Evolutionary conservation across 2,888 invertebrate species (phyloP).

Genomic region (Melolontha melolontha): DNA sequence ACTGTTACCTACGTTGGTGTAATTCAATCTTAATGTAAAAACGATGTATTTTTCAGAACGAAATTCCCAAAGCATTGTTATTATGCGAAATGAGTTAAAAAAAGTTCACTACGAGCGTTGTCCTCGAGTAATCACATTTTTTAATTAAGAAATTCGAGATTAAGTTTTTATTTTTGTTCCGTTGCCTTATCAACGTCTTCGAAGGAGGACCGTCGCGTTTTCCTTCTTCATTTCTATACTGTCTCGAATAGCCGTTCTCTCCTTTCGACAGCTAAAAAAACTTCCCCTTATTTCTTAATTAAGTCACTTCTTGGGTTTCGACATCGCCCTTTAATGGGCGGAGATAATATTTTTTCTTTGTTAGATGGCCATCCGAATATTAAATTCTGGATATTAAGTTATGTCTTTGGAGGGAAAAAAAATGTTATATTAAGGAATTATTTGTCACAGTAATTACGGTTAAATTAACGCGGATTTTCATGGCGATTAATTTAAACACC

Average conservation of each 20-base stretch:
- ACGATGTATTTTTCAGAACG: too few relatives aligned
- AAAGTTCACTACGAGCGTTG: too few relatives aligned
- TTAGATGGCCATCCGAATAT: background rate
- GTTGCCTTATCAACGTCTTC: background rate
- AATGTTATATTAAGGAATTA: background rate
- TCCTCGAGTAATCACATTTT: background rate
- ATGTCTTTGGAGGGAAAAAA: background rate
- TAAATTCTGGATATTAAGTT: constrained; percentile 7
- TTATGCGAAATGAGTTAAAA: too few relatives aligned
- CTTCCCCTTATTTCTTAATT: constrained; percentile 3
- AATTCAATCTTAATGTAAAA: too few relatives aligned
- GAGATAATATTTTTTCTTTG: background rate
- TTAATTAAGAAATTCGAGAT: constrained; percentile 11
- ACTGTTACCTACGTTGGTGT: too few relatives aligned
- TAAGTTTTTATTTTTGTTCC: constrained; percentile 7
- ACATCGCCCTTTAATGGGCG: constrained; percentile 13
- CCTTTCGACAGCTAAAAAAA: too few relatives aligned
- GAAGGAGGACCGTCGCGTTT: background rate
- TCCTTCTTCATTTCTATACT: background rate
- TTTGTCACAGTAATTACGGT: background rate
- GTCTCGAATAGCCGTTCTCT: too few relatives aligned
- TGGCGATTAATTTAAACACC: too few relatives aligned
- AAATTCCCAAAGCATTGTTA: too few relatives aligned
- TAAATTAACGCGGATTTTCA: too few relatives aligned
- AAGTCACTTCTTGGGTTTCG: constrained; percentile 12